These are phyloP conservation scores for Aphidius ervi DNA, from an alignment of 1,140 invertebrate genomes.

Conservation along the genomic window DNA sequence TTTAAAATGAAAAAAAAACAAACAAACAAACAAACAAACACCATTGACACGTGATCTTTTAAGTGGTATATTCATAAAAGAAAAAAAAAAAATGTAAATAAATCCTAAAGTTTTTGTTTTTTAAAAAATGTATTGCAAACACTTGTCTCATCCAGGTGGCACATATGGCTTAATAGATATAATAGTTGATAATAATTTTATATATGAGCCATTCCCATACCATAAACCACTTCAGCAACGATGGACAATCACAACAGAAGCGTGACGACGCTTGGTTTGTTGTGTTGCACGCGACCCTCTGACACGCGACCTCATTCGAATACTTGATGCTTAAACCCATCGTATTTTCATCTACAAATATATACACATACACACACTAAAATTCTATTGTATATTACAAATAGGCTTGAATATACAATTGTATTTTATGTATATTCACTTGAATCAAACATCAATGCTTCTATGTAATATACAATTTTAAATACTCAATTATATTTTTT, in stretches of 20 bases:
- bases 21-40: background rate
- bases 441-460: no score
- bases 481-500: no score
- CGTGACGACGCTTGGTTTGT: conserved; percentile 6
- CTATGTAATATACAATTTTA: no score
- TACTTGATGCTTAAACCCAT: background rate
- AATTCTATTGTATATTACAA: no score
- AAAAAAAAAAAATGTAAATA: background rate
- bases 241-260: conserved; percentile 12
- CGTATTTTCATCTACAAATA: background rate
- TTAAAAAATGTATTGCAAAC: conserved; percentile 13
- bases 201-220: conserved; percentile 11
- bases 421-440: no score
- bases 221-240: conserved; percentile 10
- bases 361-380: no score
- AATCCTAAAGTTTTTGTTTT: background rate
- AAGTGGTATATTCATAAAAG: no score
- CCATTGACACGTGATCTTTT: no score
- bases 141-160: conserved; percentile 11
- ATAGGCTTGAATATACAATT: conserved; percentile 1
- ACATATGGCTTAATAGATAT: background rate
- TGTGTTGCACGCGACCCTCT: conserved; percentile 18
- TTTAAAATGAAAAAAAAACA: conserved; percentile 14
- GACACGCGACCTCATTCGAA: conserved; percentile 22
- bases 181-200: background rate